phyloP scores from a whole-genome alignment of 1,140 invertebrate species.

The Ceratina calcarata region DNA sequence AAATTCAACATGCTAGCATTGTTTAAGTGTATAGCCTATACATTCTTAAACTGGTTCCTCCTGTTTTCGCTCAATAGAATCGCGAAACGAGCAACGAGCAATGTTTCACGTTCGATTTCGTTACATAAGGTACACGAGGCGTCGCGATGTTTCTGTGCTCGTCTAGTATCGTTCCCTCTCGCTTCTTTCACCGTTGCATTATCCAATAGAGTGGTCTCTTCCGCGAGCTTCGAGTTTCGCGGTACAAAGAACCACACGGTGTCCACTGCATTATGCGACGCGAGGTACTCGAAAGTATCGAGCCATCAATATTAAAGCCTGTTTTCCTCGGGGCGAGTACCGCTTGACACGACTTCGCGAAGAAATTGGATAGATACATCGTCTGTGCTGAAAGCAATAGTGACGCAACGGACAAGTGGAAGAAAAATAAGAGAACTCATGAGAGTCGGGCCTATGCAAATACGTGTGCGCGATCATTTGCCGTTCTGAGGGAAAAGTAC shows the following conservation, averaged over 20 bases:
- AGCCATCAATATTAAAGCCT: conserved; percentile 8
- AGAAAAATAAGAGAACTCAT: too few species aligned
- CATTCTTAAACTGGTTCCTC: too few species aligned
- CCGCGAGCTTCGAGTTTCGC: conserved; percentile 2
- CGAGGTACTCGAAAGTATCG: conserved; percentile 20
- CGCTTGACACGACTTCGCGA: neutral
- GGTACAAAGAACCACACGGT: neutral
- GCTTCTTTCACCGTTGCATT: conserved; percentile 31
- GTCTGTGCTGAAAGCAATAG: too few species aligned
- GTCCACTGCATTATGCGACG: conserved; percentile 4
- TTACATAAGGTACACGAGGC: conserved; percentile 6
- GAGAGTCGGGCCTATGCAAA: neutral
- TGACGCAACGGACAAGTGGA: too few species aligned
- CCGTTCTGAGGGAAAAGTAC: neutral
- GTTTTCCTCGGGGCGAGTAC: conserved; percentile 11
- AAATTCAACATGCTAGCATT: too few species aligned
- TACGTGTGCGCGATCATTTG: neutral
- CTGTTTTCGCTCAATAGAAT: neutral
- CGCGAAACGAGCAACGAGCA: neutral
- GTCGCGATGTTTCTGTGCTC: neutral
- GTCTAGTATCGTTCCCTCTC: conserved; percentile 6
- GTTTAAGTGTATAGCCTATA: too few species aligned
- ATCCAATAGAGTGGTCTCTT: conserved; percentile 50
- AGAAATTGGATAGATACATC: too few species aligned
- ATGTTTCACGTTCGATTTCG: neutral